Evolutionary conservation across 1,140 invertebrate genomes (phyloP), one percentile per base, ranked within the genome.

Genomic region (Cyclina sinensis): DNA sequence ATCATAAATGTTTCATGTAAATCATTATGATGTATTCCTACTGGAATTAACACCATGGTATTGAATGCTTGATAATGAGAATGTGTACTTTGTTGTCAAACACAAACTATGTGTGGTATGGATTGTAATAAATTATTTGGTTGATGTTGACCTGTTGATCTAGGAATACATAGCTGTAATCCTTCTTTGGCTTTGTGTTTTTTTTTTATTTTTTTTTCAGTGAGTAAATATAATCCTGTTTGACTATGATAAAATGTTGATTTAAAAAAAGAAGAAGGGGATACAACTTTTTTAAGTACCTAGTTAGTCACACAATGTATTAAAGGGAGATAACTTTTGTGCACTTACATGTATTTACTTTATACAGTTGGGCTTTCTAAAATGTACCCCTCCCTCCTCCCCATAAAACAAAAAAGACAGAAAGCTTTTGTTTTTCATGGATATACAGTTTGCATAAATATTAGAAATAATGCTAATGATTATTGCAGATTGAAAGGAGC

Each of bases 401-500:
- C n/a, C n/a, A n/a, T 65, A 27, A 30, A 57, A 18, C 46, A 48
- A 57, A 62, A 27, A 62, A 62, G 9, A 62, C 1, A 62, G n/a
- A 11, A 37, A 37, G 1, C 16, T 70, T 78, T 24, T 76, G 37
- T 30, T 54, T 78, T 78, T 78, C 74, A 78, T n/a, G 74, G 5
- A 57, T 46, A 18, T 43, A 37, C n/a, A 39, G 16, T 24, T 62
- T 70, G 14, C 59, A 68, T 51, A 43, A 43, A 68, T 80, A 24
- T 78, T 68, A 59, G 74, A 46, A 79, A 78, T 87, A 87, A 87
- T 80, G 62, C 57, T 68, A 54, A 79, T 79, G 65, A 87, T 78
- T 43, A 76, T 88, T 88, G 86, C 86, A 88, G 86, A 88, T 88
- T 82, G 86, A 70, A 70, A 88, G 51, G 51, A 70, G 79, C 24